A percentile compares a stretch with the other conserved stretches of the same genome.
Evolutionary conservation across 2,113 vertebrate genomes (phyloP).

Genomic region (Formicarius rufipectus): DNA sequence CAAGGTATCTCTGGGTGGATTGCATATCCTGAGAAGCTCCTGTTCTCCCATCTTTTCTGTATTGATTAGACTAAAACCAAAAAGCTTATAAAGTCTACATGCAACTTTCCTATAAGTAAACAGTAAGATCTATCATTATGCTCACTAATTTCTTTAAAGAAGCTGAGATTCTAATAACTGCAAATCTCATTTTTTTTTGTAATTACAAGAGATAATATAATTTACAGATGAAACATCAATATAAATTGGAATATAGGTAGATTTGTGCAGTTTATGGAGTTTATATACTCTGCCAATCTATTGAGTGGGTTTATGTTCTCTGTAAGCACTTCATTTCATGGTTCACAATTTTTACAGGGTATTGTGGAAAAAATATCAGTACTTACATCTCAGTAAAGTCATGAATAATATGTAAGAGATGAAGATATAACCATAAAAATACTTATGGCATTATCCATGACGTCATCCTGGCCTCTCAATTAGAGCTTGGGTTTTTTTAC

Average conservation of each 20-base stretch:
- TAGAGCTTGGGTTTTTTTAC: accelerated
- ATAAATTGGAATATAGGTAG: not conserved
- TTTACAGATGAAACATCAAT: not conserved
- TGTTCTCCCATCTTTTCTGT: not conserved
- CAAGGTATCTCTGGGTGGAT: not conserved
- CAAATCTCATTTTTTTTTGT: not conserved
- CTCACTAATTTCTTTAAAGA: not conserved
- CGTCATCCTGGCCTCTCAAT: not conserved
- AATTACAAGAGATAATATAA: not conserved
- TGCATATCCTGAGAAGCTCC: not conserved
- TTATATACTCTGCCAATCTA: not conserved
- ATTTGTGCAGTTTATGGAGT: not conserved
- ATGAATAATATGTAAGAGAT: not conserved
- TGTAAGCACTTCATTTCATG: not conserved
- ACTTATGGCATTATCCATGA: not conserved
- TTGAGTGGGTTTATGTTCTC: not conserved
- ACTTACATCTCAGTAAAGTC: not conserved
- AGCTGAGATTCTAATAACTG: not conserved
- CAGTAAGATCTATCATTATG: not conserved
- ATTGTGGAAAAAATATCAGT: not conserved
- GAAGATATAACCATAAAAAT: not conserved
- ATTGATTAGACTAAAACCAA: not conserved
- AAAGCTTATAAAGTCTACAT: not conserved
- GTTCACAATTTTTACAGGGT: not conserved
- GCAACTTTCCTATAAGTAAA: not conserved